Evolutionary conservation across 2,888 invertebrate species (phyloP).

Genomic region (Tuberolachnus salignus): DNA sequence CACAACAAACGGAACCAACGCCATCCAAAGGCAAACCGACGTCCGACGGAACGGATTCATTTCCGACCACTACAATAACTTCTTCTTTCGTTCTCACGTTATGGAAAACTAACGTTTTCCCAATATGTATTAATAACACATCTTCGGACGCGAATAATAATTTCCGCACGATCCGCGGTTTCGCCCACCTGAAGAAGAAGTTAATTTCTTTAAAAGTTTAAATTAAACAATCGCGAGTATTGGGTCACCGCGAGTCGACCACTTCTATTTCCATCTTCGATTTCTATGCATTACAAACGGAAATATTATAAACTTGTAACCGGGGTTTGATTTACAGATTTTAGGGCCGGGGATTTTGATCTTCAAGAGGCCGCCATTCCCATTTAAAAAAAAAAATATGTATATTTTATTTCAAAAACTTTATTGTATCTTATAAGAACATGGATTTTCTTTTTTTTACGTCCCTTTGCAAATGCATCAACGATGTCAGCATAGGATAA

Average conservation of each 20-base stretch:
- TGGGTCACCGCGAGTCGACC: background rate
- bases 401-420: no score
- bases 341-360: no score
- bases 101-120: slow-evolving; percentile 33
- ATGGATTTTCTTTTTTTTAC: no score
- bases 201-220: background rate
- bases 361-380: no score
- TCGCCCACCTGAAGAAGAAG: slow-evolving; percentile 27
- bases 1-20: slow-evolving; percentile 17
- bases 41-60: background rate
- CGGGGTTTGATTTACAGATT: background rate
- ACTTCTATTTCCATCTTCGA: background rate
- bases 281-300: background rate
- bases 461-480: no score
- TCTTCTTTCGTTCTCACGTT: slow-evolving; percentile 25
- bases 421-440: no score
- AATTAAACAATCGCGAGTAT: background rate
- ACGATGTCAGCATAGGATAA: no score
- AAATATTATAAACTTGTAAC: background rate
- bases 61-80: background rate
- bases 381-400: no score
- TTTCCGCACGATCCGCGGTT: slow-evolving; percentile 1
- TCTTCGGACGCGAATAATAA: slow-evolving; percentile 34
- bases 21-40: slow-evolving; percentile 3
- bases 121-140: slow-evolving; percentile 5